Conservation (phyloP, 2,797 vertebrate genomes). For the Rhodeus uyekii region DNA sequence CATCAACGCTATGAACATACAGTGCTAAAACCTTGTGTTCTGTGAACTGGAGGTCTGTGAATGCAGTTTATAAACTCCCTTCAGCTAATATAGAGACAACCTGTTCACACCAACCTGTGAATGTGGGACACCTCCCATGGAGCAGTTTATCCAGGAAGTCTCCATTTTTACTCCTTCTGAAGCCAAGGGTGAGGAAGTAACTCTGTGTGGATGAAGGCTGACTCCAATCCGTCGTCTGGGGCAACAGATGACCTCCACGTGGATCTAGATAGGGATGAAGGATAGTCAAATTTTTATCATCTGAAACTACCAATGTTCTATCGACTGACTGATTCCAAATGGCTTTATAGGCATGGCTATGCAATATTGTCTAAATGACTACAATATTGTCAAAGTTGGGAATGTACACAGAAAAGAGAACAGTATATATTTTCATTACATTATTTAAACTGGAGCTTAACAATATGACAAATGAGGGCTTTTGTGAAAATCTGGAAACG, state of each 20-base stretch:
- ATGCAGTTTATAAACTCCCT: not conserved
- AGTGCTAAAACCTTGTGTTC: not conserved
- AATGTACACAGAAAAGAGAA: too few relatives aligned
- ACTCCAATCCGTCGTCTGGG: conserved; percentile 67
- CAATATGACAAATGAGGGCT: too few relatives aligned
- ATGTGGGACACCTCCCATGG: conserved; percentile 64
- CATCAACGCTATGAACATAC: not conserved
- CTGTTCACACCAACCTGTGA: conserved; percentile 68
- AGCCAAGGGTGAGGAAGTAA: conserved; percentile 71
- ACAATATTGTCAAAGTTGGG: too few relatives aligned
- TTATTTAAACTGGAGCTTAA: too few relatives aligned
- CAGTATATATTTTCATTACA: too few relatives aligned
- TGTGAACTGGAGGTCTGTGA: not conserved
- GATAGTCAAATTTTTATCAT: not conserved
- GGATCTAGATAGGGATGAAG: conserved; percentile 60
- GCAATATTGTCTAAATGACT: too few relatives aligned
- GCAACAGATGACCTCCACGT: conserved; percentile 65
- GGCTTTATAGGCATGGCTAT: too few relatives aligned
- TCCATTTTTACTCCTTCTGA: conserved; percentile 68
- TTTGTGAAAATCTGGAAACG: too few relatives aligned
- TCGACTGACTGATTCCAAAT: not conserved
- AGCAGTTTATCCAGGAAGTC: conserved; percentile 69
- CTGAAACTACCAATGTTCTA: not conserved
- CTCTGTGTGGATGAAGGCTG: conserved; percentile 58
- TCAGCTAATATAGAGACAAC: not conserved